phyloP scores from a whole-genome alignment of 2,888 invertebrate genomes.

The Isoperla grammatica region DNA sequence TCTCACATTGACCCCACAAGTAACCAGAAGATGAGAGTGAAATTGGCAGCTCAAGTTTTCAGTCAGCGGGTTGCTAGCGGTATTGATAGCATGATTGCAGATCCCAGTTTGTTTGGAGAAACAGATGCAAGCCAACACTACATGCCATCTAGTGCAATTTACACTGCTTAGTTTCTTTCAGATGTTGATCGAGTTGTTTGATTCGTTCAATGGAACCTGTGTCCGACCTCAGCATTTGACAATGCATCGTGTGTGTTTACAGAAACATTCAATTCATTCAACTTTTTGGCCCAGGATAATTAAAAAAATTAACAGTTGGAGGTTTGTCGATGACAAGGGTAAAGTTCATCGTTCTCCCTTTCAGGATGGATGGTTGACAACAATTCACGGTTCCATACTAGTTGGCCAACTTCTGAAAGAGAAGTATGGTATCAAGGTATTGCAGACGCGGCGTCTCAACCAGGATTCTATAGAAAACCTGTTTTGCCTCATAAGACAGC shows the following conservation, averaged over 20 bases:
- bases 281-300: neutral
- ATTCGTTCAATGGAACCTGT: neutral
- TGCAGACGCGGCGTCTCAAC: neutral
- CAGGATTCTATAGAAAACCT: neutral
- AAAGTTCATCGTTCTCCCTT: neutral
- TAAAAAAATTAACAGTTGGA: neutral
- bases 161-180: neutral
- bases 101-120: neutral
- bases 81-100: neutral
- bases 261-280: neutral
- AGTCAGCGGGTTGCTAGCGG: neutral
- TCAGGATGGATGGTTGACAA: neutral
- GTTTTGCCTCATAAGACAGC: neutral
- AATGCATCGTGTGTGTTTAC: neutral
- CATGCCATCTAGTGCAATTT: neutral
- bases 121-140: neutral
- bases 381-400: neutral
- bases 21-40: neutral
- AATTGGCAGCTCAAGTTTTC: neutral
- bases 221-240: neutral
- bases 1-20: neutral
- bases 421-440: neutral
- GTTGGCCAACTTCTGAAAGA: neutral
- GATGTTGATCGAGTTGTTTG: neutral
- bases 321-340: neutral